Percentiles rank a stretch among this genome's conserved stretches.
Evolutionary conservation across 2,113 vertebrate genomes (phyloP).

Genomic region (Chionis minor): DNA sequence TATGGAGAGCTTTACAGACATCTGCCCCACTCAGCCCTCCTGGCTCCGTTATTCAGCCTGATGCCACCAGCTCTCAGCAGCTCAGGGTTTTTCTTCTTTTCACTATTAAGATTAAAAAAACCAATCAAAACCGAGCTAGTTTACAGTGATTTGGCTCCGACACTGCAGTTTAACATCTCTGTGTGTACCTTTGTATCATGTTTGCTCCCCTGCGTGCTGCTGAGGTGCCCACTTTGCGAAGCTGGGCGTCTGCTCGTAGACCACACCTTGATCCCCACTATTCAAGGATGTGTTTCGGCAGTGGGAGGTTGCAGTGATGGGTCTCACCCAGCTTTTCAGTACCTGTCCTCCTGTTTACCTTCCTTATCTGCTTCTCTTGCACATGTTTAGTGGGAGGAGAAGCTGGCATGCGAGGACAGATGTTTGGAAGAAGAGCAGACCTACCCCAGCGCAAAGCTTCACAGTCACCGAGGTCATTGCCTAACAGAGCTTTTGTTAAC

Average conservation of each 20-base stretch:
- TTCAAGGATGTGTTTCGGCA: neutral
- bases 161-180: neutral
- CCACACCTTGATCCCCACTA: neutral
- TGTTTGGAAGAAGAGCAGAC: neutral
- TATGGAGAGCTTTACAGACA: neutral
- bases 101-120: neutral
- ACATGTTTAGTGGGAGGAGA: neutral
- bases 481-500: constrained; percentile 7
- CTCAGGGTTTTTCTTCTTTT: neutral
- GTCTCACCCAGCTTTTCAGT: neutral
- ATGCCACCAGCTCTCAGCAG: neutral
- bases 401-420: neutral
- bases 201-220: neutral
- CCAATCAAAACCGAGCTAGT: too few relatives aligned
- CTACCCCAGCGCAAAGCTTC: neutral
- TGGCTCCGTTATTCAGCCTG: neutral
- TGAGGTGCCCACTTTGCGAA: neutral
- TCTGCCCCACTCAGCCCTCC: neutral
- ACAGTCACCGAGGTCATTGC: neutral
- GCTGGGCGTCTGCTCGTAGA: neutral
- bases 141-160: neutral
- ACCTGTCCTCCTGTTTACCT: neutral
- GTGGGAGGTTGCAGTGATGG: neutral
- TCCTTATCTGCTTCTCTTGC: neutral
- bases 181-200: neutral